phyloP scores from a whole-genome alignment of 2,797 vertebrate genomes.

The Thunnus albacares region DNA sequence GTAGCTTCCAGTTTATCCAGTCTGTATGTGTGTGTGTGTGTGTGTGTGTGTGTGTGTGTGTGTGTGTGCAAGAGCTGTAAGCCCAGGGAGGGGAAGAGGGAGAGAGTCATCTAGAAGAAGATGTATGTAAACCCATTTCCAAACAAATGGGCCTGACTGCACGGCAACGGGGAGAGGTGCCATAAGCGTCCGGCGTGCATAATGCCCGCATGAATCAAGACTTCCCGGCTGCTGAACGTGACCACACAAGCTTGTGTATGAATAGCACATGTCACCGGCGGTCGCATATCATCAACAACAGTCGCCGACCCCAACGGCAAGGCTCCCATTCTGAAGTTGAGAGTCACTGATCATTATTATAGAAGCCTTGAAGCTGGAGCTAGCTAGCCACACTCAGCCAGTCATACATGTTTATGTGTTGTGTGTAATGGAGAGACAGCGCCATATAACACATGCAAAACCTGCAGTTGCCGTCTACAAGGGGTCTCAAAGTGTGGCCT shows the following conservation, averaged over 20 bases:
- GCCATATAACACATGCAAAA: slow-evolving; percentile 6
- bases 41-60: slow-evolving; percentile 25
- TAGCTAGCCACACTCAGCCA: slow-evolving; percentile 13
- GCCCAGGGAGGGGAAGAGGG: slow-evolving; percentile 47
- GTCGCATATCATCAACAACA: slow-evolving; percentile 57
- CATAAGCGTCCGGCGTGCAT: slow-evolving; percentile 81
- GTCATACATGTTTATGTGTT: slow-evolving; percentile 25
- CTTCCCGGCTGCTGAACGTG: slow-evolving; percentile 72
- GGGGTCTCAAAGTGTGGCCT: slow-evolving; percentile 35
- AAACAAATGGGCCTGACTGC: slow-evolving; percentile 81
- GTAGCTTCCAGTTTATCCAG: slow-evolving; percentile 18
- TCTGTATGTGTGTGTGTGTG: slow-evolving; percentile 25
- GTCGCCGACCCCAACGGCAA: slow-evolving; percentile 35
- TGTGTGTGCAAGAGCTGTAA: slow-evolving; percentile 31
- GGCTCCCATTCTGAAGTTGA: slow-evolving; percentile 21
- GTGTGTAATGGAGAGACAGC: slow-evolving; percentile 8
- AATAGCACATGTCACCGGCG: slow-evolving; percentile 60
- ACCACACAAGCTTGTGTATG: slow-evolving; percentile 77
- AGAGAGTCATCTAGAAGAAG: slow-evolving; percentile 69
- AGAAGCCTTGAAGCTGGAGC: slow-evolving; percentile 32
- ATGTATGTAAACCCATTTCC: slow-evolving; percentile 85
- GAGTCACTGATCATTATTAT: slow-evolving; percentile 40
- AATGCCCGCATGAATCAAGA: slow-evolving; percentile 83
- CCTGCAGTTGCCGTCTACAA: neutral
- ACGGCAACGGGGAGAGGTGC: slow-evolving; percentile 72